These are phyloP conservation scores for Tangara arthus DNA, from an alignment of 2,797 vertebrate genomes.

Conservation along the genomic window DNA sequence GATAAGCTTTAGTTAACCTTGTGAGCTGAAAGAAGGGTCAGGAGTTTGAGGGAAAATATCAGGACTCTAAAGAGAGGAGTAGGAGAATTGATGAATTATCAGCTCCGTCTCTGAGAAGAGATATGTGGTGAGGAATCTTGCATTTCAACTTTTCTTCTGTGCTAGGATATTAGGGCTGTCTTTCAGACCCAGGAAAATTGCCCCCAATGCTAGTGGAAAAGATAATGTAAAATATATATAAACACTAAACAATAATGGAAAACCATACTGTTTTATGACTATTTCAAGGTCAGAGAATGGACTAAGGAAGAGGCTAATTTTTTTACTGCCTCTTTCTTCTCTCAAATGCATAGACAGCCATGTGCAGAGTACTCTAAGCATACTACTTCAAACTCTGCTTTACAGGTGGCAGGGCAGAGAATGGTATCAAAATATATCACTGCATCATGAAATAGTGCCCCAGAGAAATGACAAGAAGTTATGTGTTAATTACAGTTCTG, in stretches of 20 bases:
- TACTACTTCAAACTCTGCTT: neutral
- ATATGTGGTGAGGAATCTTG: neutral
- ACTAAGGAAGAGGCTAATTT: neutral
- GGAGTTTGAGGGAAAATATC: neutral
- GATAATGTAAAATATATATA: neutral
- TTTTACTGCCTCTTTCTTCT: neutral
- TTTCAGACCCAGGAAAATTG: neutral
- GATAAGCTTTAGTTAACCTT: constrained; percentile 29
- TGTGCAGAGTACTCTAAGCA: neutral
- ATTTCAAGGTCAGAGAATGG: constrained; percentile 9
- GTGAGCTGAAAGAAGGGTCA: neutral
- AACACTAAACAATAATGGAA: neutral
- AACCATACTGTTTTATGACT: neutral
- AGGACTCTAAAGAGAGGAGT: neutral
- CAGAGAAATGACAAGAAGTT: neutral
- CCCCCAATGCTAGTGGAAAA: neutral
- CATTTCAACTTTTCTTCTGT: neutral
- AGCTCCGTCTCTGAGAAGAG: neutral
- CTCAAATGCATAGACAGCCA: neutral
- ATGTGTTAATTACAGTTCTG: constrained; percentile 5
- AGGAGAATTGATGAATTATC: neutral
- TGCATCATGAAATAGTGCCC: neutral
- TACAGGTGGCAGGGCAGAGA: neutral
- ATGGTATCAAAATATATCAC: constrained; percentile 4
- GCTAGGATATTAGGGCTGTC: neutral